Evolutionary conservation across 2,797 vertebrate genomes (phyloP).

Genomic region (Acanthis flammea): DNA sequence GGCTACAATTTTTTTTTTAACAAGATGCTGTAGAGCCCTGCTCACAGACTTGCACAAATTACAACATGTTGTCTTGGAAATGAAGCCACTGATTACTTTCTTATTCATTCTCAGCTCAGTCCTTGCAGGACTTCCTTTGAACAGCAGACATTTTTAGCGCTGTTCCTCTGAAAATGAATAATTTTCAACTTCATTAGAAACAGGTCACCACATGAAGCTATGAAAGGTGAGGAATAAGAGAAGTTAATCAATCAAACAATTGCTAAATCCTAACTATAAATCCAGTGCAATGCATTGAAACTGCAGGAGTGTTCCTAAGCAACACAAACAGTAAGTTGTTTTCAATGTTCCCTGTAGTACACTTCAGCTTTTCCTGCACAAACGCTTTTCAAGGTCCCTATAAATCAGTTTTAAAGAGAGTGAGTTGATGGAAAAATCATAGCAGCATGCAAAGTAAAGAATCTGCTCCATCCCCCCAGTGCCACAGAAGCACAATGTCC

Average conservation of each 20-base stretch:
- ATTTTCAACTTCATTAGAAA: conserved; percentile 70
- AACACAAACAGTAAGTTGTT: conserved; percentile 69
- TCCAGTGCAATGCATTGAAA: conserved; percentile 59
- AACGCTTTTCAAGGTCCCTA: conserved; percentile 69
- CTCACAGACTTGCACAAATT: conserved; percentile 42
- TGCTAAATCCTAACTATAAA: conserved; percentile 73
- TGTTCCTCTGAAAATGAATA: conserved; percentile 56
- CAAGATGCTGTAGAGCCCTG: conserved; percentile 21
- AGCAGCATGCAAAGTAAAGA: conserved; percentile 55
- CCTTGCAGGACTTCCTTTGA: conserved; percentile 45
- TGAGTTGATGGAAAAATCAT: conserved; percentile 66
- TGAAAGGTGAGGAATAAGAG: conserved; percentile 50
- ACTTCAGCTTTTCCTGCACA: conserved; percentile 72
- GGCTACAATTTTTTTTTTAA: background rate
- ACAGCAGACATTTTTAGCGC: conserved; percentile 37
- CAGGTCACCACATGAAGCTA: conserved; percentile 45
- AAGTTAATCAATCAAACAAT: conserved; percentile 73
- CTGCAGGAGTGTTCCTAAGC: conserved; percentile 67
- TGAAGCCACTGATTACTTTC: conserved; percentile 63
- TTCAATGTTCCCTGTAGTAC: conserved; percentile 67
- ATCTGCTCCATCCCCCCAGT: background rate
- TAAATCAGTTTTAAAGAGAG: conserved; percentile 76
- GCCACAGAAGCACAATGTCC: background rate
- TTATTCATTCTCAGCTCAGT: conserved; percentile 49
- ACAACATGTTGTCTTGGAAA: conserved; percentile 55